Percentiles rank a stretch among this genome's conserved stretches.
Evolutionary conservation across 2,797 vertebrate species (phyloP).

Genomic region (Jordanella pulchra): DNA sequence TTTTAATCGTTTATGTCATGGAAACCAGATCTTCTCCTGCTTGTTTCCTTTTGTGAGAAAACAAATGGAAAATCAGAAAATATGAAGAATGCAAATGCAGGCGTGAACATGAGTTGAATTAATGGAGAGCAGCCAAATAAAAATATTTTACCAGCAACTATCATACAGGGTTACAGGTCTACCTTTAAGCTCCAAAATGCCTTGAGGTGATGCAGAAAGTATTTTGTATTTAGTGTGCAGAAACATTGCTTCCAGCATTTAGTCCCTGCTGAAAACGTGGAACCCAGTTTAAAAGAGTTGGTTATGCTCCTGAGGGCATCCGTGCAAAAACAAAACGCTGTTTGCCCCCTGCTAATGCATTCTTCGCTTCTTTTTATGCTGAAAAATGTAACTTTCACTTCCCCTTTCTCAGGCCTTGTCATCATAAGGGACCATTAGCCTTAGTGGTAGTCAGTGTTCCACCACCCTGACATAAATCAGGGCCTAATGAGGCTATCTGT

Average conservation of each 20-base stretch:
- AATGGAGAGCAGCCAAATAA: conserved; percentile 12
- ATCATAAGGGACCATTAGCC: conserved; percentile 20
- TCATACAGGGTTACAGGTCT: conserved; percentile 10
- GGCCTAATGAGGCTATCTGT: conserved; percentile 64
- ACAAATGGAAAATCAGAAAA: conserved; percentile 2
- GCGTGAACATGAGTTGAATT: conserved; percentile 11
- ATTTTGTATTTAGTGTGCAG: conserved; percentile 47
- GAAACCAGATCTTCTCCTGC: neutral
- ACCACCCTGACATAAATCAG: conserved; percentile 53
- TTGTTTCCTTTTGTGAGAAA: conserved; percentile 11
- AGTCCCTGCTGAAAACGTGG: conserved; percentile 34
- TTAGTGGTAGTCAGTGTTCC: conserved; percentile 14
- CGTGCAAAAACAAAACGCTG: conserved; percentile 5
- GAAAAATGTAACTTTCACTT: conserved; percentile 18
- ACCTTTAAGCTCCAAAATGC: conserved; percentile 18
- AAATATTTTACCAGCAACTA: conserved; percentile 1
- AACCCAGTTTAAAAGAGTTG: conserved; percentile 10
- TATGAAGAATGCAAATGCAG: conserved; percentile 22
- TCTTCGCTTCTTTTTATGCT: conserved; percentile 15
- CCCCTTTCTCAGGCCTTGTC: conserved; percentile 5
- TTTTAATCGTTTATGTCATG: conserved; percentile 23
- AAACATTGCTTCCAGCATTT: conserved; percentile 39
- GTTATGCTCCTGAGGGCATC: conserved; percentile 1
- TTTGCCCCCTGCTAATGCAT: conserved; percentile 2
- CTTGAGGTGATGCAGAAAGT: conserved; percentile 30